phyloP scores from a whole-genome alignment of 2,797 vertebrate genomes.

The Microcaecilia unicolor region DNA sequence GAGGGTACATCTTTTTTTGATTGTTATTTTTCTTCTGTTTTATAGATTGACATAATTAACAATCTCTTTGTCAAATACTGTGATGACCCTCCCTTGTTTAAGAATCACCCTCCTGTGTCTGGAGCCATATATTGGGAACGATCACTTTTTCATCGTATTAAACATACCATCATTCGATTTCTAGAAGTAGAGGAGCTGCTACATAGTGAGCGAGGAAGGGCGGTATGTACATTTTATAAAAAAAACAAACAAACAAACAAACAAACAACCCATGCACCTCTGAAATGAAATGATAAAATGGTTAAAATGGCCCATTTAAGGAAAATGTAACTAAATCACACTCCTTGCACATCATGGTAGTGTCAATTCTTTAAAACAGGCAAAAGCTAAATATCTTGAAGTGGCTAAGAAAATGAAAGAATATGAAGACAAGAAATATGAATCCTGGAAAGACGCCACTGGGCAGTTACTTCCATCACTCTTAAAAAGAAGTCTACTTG shows the following conservation, averaged over 20 bases:
- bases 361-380: slow-evolving; percentile 43
- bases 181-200: slow-evolving; percentile 64
- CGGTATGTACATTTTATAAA: slow-evolving; percentile 36
- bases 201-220: slow-evolving; percentile 50
- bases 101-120: slow-evolving; percentile 72
- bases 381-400: slow-evolving; percentile 63
- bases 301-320: too few relatives aligned
- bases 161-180: slow-evolving; percentile 67
- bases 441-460: slow-evolving; percentile 53
- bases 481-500: slow-evolving; percentile 66
- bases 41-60: slow-evolving; percentile 67
- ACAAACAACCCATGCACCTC: too few relatives aligned
- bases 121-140: slow-evolving; percentile 79
- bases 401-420: slow-evolving; percentile 58
- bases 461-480: slow-evolving; percentile 51
- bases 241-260: too few relatives aligned
- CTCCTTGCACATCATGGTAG: not conserved
- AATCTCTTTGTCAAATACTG: slow-evolving; percentile 62
- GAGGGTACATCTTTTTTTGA: too few relatives aligned
- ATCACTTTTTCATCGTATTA: slow-evolving; percentile 66
- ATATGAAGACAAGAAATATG: slow-evolving; percentile 63
- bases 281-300: not conserved
- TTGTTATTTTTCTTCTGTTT: not conserved
- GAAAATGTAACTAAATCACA: too few relatives aligned
- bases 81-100: slow-evolving; percentile 64